A percentile compares a stretch with the other conserved stretches of the same genome.
Evolutionary conservation across 2,888 invertebrate species (phyloP).

Genomic region (Cordilura impudica): DNA sequence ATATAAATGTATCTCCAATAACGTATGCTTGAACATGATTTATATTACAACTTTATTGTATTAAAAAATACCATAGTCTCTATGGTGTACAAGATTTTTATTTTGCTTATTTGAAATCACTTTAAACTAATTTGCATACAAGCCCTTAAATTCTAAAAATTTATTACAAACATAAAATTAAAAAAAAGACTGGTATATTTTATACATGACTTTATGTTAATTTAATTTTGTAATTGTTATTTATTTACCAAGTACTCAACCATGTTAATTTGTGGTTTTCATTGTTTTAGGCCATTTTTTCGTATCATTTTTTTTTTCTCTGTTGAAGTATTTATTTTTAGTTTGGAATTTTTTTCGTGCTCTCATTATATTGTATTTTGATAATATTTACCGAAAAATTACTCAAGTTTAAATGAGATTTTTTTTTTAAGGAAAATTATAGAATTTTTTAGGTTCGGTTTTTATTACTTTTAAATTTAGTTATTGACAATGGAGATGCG

Average conservation of each 20-base stretch:
- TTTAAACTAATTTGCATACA: constrained; percentile 58
- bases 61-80: constrained; percentile 33
- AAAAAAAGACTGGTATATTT: constrained; percentile 13
- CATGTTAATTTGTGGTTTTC: constrained; percentile 47
- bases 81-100: neutral
- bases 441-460: too few relatives aligned
- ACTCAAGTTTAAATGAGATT: neutral
- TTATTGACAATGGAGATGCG: too few relatives aligned
- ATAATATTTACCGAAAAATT: constrained; percentile 10
- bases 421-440: neutral
- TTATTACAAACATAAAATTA: constrained; percentile 10
- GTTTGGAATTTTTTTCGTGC: neutral
- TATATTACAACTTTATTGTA: neutral
- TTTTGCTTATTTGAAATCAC: constrained; percentile 26
- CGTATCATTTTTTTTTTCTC: neutral
- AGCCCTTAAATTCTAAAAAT: constrained; percentile 30
- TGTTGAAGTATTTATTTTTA: neutral
- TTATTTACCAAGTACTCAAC: constrained; percentile 52
- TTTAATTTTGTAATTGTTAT: constrained; percentile 53
- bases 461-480: too few relatives aligned
- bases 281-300: neutral
- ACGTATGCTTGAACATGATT: constrained; percentile 31
- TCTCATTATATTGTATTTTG: neutral
- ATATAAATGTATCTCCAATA: neutral
- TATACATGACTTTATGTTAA: constrained; percentile 49